Evolutionary conservation across 2,888 invertebrate genomes (phyloP), one percentile per base, ranked within the genome.

Genomic region (Cactoblastis cactorum): DNA sequence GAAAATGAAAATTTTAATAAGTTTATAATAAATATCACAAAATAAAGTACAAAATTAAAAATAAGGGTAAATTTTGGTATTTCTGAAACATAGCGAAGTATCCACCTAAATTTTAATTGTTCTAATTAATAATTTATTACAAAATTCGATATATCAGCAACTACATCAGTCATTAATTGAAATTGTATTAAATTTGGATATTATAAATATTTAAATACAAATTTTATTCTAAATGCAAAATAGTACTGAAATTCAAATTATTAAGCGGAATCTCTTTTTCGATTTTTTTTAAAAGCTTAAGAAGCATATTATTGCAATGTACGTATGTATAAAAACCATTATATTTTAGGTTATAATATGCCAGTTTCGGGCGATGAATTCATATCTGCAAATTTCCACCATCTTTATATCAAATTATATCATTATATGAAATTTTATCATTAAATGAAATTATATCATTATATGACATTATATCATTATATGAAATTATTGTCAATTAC

Each of bases 331-430:
- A 28, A 6, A 5, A 5, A 6, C 34, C n/a, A n/a, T n/a, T n/a
- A n/a, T n/a, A n/a, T 35, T 14, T 8, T 14, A 5, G 1, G 34
- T 12, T 14, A 6, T 12, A 14, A 12, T 8, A 1, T 35, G 32
- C 32, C 32, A 32, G 8, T 11, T 32, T 5, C 32, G 2, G n/a
- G n/a, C n/a, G n/a, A n/a, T n/a, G n/a, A n/a, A n/a, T n/a, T n/a
- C n/a, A n/a, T n/a, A n/a, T n/a, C n/a, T n/a, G n/a, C n/a, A n/a
- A n/a, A n/a, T n/a, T n/a, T n/a, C n/a, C n/a, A n/a, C n/a, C n/a
- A n/a, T n/a, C n/a, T 71, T 67, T 65, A 65, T 66, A 62, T 69
- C 64, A 67, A 70, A 65, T 64, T 56, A 55, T 47, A 53, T 49
- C 35, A 53, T 41, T 50, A 45, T 9, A 28, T 28, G 22, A 4